These are phyloP conservation scores for Drosophila murphyi DNA, from an alignment of 1,140 invertebrate species.

Conservation along the genomic window DNA sequence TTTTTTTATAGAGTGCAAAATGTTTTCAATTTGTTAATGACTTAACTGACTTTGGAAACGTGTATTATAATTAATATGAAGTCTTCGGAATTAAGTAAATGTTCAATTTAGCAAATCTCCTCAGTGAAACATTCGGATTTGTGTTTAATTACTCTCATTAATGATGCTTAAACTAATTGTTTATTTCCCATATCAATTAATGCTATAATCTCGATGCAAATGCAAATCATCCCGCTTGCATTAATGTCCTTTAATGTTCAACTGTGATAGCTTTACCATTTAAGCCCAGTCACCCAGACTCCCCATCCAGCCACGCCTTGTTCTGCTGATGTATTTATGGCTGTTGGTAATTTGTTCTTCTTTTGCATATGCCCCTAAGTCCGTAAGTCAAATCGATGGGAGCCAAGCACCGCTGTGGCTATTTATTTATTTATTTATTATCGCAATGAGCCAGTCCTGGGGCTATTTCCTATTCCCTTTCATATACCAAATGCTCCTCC, in stretches of 20 bases:
- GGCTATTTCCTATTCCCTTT: slow-evolving; percentile 33
- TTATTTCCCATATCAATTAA: slow-evolving; percentile 39
- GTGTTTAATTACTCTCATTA: neutral
- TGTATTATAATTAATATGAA: too few relatives aligned
- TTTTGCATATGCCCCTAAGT: slow-evolving; percentile 58
- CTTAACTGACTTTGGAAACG: too few relatives aligned
- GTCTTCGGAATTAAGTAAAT: too few relatives aligned
- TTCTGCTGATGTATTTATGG: slow-evolving; percentile 61
- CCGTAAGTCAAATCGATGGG: slow-evolving; percentile 62
- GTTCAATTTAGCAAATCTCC: neutral
- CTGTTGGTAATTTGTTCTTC: slow-evolving; percentile 38
- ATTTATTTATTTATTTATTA: slow-evolving; percentile 81
- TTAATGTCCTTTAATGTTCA: slow-evolving; percentile 59
- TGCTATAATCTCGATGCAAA: slow-evolving; percentile 23
- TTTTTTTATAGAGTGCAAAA: too few relatives aligned
- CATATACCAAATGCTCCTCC: slow-evolving; percentile 14
- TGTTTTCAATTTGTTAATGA: too few relatives aligned
- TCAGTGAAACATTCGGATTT: neutral
- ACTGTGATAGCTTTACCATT: slow-evolving; percentile 42
- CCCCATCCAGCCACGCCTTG: slow-evolving; percentile 60
- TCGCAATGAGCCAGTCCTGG: slow-evolving; percentile 73
- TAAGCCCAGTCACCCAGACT: slow-evolving; percentile 66
- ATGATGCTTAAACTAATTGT: slow-evolving; percentile 16
- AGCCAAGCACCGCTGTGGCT: slow-evolving; percentile 56
- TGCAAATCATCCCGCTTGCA: slow-evolving; percentile 41